phyloP scores from a whole-genome alignment of 2,113 vertebrate species.

The Zosterops lateralis region DNA sequence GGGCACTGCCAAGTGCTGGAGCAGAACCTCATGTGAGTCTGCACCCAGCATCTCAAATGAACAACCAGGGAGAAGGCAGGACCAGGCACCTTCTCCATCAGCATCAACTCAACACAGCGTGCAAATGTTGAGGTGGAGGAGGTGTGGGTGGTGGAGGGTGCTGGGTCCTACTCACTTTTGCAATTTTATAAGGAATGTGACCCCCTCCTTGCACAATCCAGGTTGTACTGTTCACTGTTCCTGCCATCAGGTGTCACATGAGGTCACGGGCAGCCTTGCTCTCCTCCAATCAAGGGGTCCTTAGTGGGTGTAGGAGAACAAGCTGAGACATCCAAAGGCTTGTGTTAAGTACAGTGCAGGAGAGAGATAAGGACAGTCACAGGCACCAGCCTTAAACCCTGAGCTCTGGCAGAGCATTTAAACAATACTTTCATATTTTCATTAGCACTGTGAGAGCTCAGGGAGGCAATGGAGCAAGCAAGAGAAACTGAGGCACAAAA shows the following conservation, averaged over 20 bases:
- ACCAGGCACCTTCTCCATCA: not conserved
- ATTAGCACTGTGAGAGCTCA: not conserved
- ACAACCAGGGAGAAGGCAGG: not conserved
- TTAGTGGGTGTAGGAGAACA: not conserved
- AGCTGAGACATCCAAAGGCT: not conserved
- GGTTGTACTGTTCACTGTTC: not conserved
- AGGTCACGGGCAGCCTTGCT: not conserved
- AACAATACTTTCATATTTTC: fast-evolving
- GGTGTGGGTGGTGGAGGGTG: not conserved
- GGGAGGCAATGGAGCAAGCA: not conserved
- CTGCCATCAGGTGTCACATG: not conserved
- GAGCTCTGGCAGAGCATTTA: not conserved
- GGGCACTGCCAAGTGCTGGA: not conserved
- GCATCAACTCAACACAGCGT: fast-evolving
- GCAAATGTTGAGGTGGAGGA: not conserved
- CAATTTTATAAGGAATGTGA: not conserved
- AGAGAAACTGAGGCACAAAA: not conserved
- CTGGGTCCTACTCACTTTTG: not conserved
- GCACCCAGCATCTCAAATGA: not conserved
- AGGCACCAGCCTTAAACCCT: not conserved
- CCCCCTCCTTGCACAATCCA: not conserved
- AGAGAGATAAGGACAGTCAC: not conserved
- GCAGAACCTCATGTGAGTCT: not conserved
- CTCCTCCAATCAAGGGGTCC: not conserved
- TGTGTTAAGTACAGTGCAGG: not conserved